Evolutionary conservation across 2,797 vertebrate genomes (phyloP), one percentile per base, ranked within the genome.

Genomic region (Kryptolebias ocellatus): DNA sequence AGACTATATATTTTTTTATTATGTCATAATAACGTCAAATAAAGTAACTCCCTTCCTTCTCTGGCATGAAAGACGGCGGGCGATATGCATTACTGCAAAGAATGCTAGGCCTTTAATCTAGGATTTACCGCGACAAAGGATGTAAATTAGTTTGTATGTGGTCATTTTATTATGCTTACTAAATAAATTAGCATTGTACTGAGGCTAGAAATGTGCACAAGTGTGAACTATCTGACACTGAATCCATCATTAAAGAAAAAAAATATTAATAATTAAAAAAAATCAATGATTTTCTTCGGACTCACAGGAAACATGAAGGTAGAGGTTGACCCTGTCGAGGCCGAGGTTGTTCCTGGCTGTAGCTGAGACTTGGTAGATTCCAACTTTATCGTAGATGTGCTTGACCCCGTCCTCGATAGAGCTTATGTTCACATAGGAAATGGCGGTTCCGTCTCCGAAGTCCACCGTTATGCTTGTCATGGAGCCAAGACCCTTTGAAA

Each of bases 321-420:
- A 97, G 64, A 98, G 94, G 24, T 93, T 83, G 44, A 94, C 94
- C 4, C 86, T 94, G 86, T 96, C 96, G 53, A 66, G 89, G n/a
- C 92, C 92, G 63, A 93, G 83, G 31, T 83, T 88, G 91, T 96
- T 98, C 89, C 93, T 93, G 64, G 95, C 96, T 65, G 93, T 92
- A 4, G 94, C 95, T 0, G 92, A 92, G 78, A 98, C 96, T 63
- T 95, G 93, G 85, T 95, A 98, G 86, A 98, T 97, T 79, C 96
- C 96, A 81, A 96, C 96, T 0, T 92, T 96, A 76, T 91, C 93
- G 87, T 96, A 98, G 77, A 93, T 72, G 0, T 98, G 96, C 64
- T 94, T 96, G 89, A 97, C 94, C 10, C 96, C 96, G 8, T 96
- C 96, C 42, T 97, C 96, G 39, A 93, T 97, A 4, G 95, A 96